Conservation (phyloP, 2,888 invertebrate genomes). For the Drosophila picticornis region DNA sequence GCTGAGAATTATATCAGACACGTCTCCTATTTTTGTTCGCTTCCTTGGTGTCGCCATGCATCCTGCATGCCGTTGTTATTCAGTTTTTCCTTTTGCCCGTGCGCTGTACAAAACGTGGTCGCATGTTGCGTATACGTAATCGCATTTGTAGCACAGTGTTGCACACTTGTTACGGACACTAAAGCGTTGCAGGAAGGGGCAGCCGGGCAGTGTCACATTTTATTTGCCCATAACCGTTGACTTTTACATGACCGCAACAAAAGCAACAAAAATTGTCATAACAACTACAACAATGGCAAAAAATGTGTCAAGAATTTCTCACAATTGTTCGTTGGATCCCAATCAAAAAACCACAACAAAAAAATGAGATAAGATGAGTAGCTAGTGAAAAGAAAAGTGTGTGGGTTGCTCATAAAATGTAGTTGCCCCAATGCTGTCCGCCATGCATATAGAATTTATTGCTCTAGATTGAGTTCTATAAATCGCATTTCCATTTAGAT, state of each 20-base stretch:
- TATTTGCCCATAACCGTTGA: conserved; percentile 69
- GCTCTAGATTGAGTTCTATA: not conserved
- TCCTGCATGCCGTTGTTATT: conserved; percentile 33
- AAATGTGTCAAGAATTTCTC: conserved; percentile 66
- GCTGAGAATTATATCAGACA: conserved; percentile 14
- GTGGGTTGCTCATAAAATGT: conserved; percentile 33
- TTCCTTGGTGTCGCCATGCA: conserved; percentile 5
- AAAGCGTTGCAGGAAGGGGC: conserved; percentile 1
- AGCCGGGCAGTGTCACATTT: conserved; percentile 45
- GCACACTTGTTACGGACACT: conserved; percentile 64
- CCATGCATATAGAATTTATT: conserved; percentile 32
- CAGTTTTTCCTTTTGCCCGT: conserved; percentile 12
- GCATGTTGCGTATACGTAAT: conserved; percentile 75
- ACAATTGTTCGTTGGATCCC: conserved; percentile 41
- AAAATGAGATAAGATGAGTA: not conserved
- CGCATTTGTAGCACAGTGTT: conserved; percentile 69
- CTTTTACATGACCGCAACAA: conserved; percentile 67
- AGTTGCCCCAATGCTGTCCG: conserved; percentile 29
- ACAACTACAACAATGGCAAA: conserved; percentile 18
- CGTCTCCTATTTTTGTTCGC: not conserved
- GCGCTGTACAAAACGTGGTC: conserved; percentile 42
- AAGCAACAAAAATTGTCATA: conserved; percentile 10
- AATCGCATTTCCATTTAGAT: not conserved
- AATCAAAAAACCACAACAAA: not conserved
- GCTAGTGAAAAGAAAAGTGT: conserved; percentile 32